A percentile compares a stretch with the other conserved stretches of the same genome.
Evolutionary conservation across 2,888 invertebrate genomes (phyloP).

Genomic region (Hedya salicella): DNA sequence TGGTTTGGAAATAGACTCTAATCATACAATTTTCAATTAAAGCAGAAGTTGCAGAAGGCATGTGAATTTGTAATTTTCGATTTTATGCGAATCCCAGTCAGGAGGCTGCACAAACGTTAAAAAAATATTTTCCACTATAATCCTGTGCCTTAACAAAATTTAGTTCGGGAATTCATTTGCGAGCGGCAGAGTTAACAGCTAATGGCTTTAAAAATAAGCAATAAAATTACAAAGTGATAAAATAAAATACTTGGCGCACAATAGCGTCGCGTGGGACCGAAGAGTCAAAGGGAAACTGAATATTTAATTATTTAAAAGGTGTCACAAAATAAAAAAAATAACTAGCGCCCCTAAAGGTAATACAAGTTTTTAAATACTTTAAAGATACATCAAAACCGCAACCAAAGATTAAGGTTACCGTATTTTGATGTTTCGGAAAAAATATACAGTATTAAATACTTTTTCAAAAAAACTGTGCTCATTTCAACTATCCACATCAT

Average conservation of each 20-base stretch:
- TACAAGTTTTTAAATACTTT: too few relatives aligned
- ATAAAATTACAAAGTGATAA: slow-evolving; percentile 27
- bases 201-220: slow-evolving; percentile 31
- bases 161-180: slow-evolving; percentile 38
- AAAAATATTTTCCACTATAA: neutral
- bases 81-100: neutral
- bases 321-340: neutral
- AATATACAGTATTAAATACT: too few relatives aligned
- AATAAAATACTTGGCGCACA: slow-evolving; percentile 27
- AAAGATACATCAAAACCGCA: too few relatives aligned
- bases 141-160: slow-evolving; percentile 31
- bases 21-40: too few relatives aligned
- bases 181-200: slow-evolving; percentile 26
- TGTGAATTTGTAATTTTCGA: too few relatives aligned
- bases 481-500: too few relatives aligned
- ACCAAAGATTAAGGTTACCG: too few relatives aligned
- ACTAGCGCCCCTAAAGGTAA: too few relatives aligned
- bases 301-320: neutral
- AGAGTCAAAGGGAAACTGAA: neutral
- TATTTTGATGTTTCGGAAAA: too few relatives aligned
- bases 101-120: neutral
- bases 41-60: too few relatives aligned
- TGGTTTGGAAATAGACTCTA: too few relatives aligned
- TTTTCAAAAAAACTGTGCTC: too few relatives aligned
- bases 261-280: slow-evolving; percentile 27